A percentile compares a stretch with the other conserved stretches of the same genome.
Conservation (phyloP, 2,888 invertebrate species). For the Meiosimyza decipiens region DNA sequence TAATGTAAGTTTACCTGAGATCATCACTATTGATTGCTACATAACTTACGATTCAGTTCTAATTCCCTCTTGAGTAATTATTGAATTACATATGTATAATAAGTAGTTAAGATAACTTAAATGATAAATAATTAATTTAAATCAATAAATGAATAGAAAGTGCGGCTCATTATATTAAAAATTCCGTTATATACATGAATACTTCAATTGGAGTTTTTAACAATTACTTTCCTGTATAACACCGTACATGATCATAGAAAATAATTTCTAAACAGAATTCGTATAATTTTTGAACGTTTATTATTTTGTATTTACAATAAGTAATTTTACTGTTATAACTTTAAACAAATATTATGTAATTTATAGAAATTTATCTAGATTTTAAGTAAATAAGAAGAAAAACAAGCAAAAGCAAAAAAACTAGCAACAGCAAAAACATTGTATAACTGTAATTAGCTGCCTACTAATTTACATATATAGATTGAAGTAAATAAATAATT, state of each 20-base stretch:
- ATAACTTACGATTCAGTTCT: not conserved
- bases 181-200: too few species aligned
- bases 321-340: constrained; percentile 22
- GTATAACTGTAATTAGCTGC: constrained; percentile 33
- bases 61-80: not conserved
- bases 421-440: constrained; percentile 23
- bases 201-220: too few species aligned
- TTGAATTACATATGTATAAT: not conserved
- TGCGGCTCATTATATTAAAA: too few species aligned
- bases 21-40: too few species aligned
- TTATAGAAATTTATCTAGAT: constrained; percentile 14
- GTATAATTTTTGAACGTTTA: constrained; percentile 11
- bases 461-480: constrained; percentile 28
- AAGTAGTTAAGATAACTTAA: not conserved
- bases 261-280: constrained; percentile 8
- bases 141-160: not conserved
- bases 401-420: not conserved
- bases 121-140: not conserved
- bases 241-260: too few species aligned
- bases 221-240: constrained; percentile 13
- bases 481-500: constrained; percentile 25
- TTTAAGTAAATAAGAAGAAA: constrained; percentile 33
- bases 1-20: too few species aligned
- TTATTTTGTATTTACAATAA: constrained; percentile 27
- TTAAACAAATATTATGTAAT: constrained; percentile 13